A percentile compares a stretch with the other conserved stretches of the same genome.
phyloP scores from a whole-genome alignment of 2,113 vertebrate genomes.

The Jaculus jaculus region DNA sequence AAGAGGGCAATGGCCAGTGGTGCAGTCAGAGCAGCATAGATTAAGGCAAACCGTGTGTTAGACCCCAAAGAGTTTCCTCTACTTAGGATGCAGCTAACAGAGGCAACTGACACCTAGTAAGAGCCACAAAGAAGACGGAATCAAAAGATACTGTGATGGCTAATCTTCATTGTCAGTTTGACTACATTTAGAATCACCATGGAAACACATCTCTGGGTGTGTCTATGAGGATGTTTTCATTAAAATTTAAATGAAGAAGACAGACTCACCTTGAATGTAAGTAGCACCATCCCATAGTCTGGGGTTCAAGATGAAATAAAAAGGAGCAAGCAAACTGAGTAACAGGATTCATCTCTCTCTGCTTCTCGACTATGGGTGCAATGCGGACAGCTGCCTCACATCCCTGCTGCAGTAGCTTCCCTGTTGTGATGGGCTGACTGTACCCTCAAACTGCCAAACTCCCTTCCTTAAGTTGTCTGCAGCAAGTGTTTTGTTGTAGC shows the following conservation, averaged over 20 bases:
- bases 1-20: background rate
- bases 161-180: background rate
- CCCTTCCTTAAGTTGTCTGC: background rate
- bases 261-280: background rate
- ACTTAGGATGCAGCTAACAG: background rate
- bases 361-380: background rate
- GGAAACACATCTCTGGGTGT: background rate
- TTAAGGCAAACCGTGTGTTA: background rate
- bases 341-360: background rate
- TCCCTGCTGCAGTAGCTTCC: too few relatives aligned
- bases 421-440: too few relatives aligned
- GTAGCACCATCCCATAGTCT: background rate
- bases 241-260: background rate
- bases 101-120: background rate
- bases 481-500: background rate
- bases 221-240: background rate
- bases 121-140: background rate
- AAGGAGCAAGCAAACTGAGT: background rate
- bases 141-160: background rate
- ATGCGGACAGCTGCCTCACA: too few relatives aligned
- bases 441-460: background rate
- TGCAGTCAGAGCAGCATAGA: background rate
- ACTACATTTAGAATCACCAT: background rate
- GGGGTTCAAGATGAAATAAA: too few relatives aligned
- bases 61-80: background rate